Evolutionary conservation across 2,113 vertebrate genomes (phyloP).

Genomic region (Mormyrus iriodes): DNA sequence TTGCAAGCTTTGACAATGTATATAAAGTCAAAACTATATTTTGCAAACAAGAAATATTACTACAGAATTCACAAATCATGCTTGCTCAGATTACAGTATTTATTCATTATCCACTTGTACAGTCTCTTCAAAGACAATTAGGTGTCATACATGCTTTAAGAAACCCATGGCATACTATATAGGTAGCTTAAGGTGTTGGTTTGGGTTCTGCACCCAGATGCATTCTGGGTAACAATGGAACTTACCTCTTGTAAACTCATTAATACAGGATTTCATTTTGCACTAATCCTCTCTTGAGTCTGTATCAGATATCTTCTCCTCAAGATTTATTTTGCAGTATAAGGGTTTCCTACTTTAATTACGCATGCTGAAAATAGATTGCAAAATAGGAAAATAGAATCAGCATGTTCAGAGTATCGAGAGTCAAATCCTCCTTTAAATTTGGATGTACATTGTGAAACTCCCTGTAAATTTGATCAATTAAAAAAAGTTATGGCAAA

Average conservation of each 20-base stretch:
- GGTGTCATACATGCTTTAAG: not conserved
- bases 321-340: not conserved
- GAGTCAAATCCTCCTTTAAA: not conserved
- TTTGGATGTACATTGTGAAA: not conserved
- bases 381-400: not conserved
- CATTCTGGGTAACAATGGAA: not conserved
- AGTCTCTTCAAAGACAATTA: conserved; percentile 1
- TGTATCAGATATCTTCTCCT: not conserved
- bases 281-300: not conserved
- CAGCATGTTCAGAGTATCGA: not conserved
- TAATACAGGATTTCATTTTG: not conserved
- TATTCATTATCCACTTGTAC: conserved; percentile 2
- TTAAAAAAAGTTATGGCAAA: conserved; percentile 7
- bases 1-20: not conserved
- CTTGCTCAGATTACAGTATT: conserved; percentile 16
- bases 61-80: not conserved
- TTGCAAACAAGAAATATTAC: not conserved
- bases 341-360: not conserved
- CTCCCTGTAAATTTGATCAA: not conserved
- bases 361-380: not conserved
- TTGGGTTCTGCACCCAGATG: not conserved
- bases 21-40: not conserved
- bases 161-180: not conserved
- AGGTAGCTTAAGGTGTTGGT: not conserved
- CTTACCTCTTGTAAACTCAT: not conserved